Evolutionary conservation across 2,797 vertebrate genomes (phyloP).

Genomic region (Smutsia temminckii): DNA sequence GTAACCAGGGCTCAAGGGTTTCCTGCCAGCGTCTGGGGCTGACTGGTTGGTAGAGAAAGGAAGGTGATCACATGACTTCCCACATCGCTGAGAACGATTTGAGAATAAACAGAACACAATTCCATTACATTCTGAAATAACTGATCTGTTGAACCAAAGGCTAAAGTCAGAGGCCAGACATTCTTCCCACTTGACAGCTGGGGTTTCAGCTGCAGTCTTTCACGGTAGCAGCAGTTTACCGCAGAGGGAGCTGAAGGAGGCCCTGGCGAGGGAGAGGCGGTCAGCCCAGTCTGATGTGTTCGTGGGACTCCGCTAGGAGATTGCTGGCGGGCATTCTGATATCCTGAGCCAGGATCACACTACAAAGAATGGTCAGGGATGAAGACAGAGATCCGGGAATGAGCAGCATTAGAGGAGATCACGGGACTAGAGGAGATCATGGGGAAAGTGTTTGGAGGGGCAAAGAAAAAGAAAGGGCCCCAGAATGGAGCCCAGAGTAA

Average conservation of each 20-base stretch:
- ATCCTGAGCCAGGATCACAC: neutral
- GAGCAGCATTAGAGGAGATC: neutral
- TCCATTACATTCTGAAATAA: neutral
- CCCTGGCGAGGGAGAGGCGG: neutral
- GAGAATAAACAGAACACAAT: rapidly evolving
- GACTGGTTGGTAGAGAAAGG: neutral
- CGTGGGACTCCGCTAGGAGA: neutral
- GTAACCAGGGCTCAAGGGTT: neutral
- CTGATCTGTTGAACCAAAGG: neutral
- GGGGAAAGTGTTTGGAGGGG: neutral
- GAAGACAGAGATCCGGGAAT: neutral
- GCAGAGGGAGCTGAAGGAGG: neutral
- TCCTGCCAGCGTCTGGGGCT: neutral
- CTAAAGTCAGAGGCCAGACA: neutral
- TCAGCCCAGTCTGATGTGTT: neutral
- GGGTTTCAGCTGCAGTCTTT: neutral
- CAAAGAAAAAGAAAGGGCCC: neutral
- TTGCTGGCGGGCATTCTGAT: neutral
- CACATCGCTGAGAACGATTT: neutral
- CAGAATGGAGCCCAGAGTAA: neutral
- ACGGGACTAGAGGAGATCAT: neutral
- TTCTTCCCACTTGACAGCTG: neutral
- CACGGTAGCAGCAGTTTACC: neutral
- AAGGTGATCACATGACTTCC: neutral
- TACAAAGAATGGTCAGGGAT: neutral